Percentiles rank a stretch among this genome's conserved stretches.
These are phyloP conservation scores for Ditylenchus weischeri DNA, from an alignment of 2,888 invertebrate species.

Conservation along the genomic window DNA sequence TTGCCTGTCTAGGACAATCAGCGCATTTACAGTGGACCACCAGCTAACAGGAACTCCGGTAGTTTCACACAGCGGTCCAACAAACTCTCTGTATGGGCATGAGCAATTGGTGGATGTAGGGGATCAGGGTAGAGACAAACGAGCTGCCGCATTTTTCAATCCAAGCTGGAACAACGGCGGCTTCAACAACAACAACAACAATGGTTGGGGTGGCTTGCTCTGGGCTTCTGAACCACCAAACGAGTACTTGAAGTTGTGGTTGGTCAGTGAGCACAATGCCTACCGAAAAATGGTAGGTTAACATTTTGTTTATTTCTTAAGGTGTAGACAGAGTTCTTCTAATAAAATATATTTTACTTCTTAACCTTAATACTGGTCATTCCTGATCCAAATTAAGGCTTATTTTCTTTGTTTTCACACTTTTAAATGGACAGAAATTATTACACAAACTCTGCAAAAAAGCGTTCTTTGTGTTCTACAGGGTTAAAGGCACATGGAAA, in stretches of 20 bases:
- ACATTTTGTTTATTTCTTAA: constrained; percentile 5
- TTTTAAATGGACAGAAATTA: background rate
- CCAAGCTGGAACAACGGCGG: constrained; percentile 15
- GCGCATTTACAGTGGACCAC: constrained; percentile 6
- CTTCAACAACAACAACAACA: constrained; percentile 27
- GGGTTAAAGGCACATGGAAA: too few species aligned
- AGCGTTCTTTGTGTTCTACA: too few species aligned
- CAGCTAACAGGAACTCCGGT: constrained; percentile 5
- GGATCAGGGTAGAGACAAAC: constrained; percentile 14
- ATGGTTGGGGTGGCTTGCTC: constrained; percentile 19
- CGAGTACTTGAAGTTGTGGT: constrained; percentile 51
- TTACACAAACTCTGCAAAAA: too few species aligned
- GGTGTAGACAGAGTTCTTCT: too few species aligned
- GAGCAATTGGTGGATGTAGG: constrained; percentile 33
- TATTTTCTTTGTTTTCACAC: constrained; percentile 10
- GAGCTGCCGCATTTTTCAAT: constrained; percentile 31
- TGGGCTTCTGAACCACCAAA: constrained; percentile 40
- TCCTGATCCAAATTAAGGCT: background rate
- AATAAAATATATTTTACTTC: too few species aligned
- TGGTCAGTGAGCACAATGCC: constrained; percentile 55
- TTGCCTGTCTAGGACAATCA: background rate
- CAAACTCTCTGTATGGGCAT: constrained; percentile 35
- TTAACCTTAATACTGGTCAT: background rate
- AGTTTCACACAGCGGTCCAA: constrained; percentile 49
- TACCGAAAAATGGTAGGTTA: constrained; percentile 52